Conservation (phyloP, 2,888 invertebrate genomes). For the Trissolcus japonicus region DNA sequence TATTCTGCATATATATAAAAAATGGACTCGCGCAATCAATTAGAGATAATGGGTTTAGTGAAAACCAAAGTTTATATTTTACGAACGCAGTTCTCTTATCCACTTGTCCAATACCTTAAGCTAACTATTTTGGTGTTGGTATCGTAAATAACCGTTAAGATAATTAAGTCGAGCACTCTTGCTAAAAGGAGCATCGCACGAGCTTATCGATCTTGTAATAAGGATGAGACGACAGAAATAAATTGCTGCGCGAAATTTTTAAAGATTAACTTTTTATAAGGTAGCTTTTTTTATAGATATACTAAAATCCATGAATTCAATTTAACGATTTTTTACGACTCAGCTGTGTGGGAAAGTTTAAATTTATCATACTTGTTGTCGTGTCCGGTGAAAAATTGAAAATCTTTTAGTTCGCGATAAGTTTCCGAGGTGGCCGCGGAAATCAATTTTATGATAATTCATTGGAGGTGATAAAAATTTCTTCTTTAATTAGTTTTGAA, state of each 20-base stretch:
- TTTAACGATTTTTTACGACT: slow-evolving; percentile 1
- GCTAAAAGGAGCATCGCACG: slow-evolving; percentile 56
- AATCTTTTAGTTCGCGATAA: too few relatives aligned
- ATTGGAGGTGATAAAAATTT: too few relatives aligned
- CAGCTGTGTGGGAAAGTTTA: neutral
- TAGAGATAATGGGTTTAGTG: slow-evolving; percentile 17
- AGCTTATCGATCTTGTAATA: slow-evolving; percentile 51
- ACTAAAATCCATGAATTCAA: slow-evolving; percentile 12
- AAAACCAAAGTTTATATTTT: slow-evolving; percentile 20
- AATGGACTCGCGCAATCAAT: slow-evolving; percentile 19
- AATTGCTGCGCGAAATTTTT: slow-evolving; percentile 39
- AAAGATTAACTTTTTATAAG: slow-evolving; percentile 26
- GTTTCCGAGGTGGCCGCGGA: too few relatives aligned
- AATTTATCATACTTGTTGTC: too few relatives aligned
- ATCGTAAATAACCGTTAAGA: slow-evolving; percentile 62
- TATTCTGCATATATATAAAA: neutral
- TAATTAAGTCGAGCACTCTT: slow-evolving; percentile 60
- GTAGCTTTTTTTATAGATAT: slow-evolving; percentile 11
- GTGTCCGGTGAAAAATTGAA: too few relatives aligned
- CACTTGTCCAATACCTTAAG: slow-evolving; percentile 44
- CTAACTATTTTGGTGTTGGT: slow-evolving; percentile 49
- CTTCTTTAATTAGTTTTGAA: too few relatives aligned
- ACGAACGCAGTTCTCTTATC: slow-evolving; percentile 34
- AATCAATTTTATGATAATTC: too few relatives aligned
- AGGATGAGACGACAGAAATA: slow-evolving; percentile 50